Evolutionary conservation across 2,888 invertebrate species (phyloP).

Genomic region (Agelastica alni): DNA sequence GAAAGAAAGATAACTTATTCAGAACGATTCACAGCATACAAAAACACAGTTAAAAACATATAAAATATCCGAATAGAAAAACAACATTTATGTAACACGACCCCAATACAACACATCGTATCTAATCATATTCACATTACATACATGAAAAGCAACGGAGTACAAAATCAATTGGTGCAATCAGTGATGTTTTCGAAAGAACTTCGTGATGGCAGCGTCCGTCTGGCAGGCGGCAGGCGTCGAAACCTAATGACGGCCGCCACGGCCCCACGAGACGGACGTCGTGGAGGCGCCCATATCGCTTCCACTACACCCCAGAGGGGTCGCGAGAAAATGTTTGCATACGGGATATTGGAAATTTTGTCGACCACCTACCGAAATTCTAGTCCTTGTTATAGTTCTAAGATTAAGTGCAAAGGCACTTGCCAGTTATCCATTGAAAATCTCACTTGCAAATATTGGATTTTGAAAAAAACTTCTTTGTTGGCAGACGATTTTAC

Average conservation of each 20-base stretch:
- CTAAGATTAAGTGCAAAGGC: no score
- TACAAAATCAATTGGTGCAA: slow-evolving; percentile 7
- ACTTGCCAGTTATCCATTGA: no score
- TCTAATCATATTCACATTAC: slow-evolving; percentile 12
- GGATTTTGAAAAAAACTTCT: no score
- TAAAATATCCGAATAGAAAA: background rate
- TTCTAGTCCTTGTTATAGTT: no score
- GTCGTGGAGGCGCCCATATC: slow-evolving; percentile 9
- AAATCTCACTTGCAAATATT: no score
- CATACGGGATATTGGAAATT: no score
- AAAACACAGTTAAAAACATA: background rate
- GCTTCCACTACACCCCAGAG: background rate
- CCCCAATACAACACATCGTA: background rate
- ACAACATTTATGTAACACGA: slow-evolving; percentile 2
- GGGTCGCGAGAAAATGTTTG: background rate
- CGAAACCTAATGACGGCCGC: slow-evolving; percentile 42
- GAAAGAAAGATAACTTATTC: no score
- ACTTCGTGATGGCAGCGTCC: slow-evolving; percentile 38
- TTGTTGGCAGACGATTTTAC: no score
- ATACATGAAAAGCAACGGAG: slow-evolving; percentile 6
- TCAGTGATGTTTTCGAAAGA: slow-evolving; percentile 9
- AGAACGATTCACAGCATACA: background rate
- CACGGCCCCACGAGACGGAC: slow-evolving; percentile 40
- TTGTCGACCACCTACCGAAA: no score
- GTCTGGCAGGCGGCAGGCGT: slow-evolving; percentile 51